Conservation (phyloP, 2,888 invertebrate genomes). For the Eristalis intricaria region DNA sequence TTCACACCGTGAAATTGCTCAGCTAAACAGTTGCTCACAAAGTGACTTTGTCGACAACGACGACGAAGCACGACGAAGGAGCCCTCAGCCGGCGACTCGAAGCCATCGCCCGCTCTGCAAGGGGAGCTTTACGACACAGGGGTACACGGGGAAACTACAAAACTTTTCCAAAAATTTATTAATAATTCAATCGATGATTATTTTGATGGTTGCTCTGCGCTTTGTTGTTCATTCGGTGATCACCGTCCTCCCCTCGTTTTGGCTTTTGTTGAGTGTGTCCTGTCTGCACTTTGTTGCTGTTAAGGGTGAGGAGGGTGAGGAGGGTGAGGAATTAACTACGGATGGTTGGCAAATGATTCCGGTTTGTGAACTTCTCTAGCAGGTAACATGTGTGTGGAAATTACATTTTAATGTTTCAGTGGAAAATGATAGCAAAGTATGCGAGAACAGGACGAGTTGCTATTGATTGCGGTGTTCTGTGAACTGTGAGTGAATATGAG, state of each 20-base stretch:
- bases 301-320: not conserved
- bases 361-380: constrained; percentile 66
- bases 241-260: not conserved
- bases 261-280: constrained; percentile 8
- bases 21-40: constrained; percentile 67
- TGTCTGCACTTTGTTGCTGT: constrained; percentile 45
- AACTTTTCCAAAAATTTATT: constrained; percentile 71
- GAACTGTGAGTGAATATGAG: not conserved
- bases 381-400: constrained; percentile 71
- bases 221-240: constrained; percentile 65
- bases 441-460: not conserved
- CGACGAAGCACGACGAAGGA: not conserved
- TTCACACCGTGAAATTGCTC: constrained; percentile 71
- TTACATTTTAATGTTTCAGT: constrained; percentile 69
- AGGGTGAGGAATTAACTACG: constrained; percentile 53
- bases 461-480: not conserved
- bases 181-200: constrained; percentile 72
- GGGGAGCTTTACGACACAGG: constrained; percentile 24
- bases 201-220: constrained; percentile 71
- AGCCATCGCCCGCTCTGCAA: not conserved
- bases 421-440: constrained; percentile 34
- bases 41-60: constrained; percentile 58
- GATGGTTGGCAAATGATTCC: constrained; percentile 67
- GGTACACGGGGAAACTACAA: constrained; percentile 51
- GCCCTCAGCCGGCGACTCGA: not conserved